These are phyloP conservation scores for Hypselothyrea guttata DNA, from an alignment of 2,888 invertebrate species.

Conservation along the genomic window DNA sequence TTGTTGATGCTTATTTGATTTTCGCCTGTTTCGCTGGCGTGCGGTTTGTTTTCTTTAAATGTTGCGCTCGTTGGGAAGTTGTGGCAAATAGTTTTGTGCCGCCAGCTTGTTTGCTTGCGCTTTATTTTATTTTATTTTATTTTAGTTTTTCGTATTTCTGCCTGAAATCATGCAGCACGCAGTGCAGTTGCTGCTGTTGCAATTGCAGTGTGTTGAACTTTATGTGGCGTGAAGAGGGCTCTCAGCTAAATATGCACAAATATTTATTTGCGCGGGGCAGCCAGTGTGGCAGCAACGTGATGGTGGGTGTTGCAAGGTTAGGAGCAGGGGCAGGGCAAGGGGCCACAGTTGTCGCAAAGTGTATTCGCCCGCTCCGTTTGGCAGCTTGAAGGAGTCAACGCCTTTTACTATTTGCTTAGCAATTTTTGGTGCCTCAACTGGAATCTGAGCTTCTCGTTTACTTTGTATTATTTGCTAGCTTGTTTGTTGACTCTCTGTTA, in stretches of 20 bases:
- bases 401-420: slow-evolving; percentile 61
- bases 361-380: slow-evolving; percentile 35
- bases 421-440: slow-evolving; percentile 51
- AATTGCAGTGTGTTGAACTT: slow-evolving; percentile 66
- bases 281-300: neutral
- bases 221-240: slow-evolving; percentile 36
- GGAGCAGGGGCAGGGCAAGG: neutral
- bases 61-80: slow-evolving; percentile 52
- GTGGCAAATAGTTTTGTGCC: slow-evolving; percentile 71
- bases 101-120: slow-evolving; percentile 62
- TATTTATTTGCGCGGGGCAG: slow-evolving; percentile 62
- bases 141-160: slow-evolving; percentile 8
- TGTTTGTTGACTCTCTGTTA: slow-evolving; percentile 36
- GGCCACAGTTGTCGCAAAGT: neutral
- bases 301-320: neutral
- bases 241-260: slow-evolving; percentile 69
- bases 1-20: slow-evolving; percentile 72
- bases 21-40: slow-evolving; percentile 46
- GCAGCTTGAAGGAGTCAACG: slow-evolving; percentile 28
- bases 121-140: slow-evolving; percentile 21
- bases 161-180: slow-evolving; percentile 61
- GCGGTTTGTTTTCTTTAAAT: slow-evolving; percentile 45
- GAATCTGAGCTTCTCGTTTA: slow-evolving; percentile 12
- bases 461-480: slow-evolving; percentile 25
- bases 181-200: slow-evolving; percentile 29